These are phyloP conservation scores for Saxidomus purpurata DNA, from an alignment of 1,140 invertebrate genomes.

Conservation along the genomic window DNA sequence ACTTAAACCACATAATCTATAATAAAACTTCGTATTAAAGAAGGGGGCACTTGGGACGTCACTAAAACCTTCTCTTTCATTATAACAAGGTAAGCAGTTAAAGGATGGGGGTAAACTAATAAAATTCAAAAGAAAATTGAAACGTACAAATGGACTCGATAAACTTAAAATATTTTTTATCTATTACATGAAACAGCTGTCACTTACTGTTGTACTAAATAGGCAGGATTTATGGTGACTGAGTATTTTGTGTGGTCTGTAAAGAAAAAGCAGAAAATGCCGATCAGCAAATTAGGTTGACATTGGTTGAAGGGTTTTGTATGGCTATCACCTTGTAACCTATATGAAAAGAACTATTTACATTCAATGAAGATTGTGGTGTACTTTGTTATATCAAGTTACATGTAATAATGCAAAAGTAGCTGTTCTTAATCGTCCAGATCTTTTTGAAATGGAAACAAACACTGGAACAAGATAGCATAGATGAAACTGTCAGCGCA, in stretches of 20 bases:
- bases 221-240: slow-evolving; percentile 32
- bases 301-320: slow-evolving; percentile 38
- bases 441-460: slow-evolving; percentile 11
- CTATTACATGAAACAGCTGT: not conserved
- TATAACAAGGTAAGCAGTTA: not conserved
- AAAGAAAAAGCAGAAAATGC: not conserved
- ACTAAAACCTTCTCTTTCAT: too few species aligned
- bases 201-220: not conserved
- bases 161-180: not conserved
- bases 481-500: not conserved
- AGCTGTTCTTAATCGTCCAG: not conserved
- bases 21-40: too few species aligned
- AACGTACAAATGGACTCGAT: not conserved
- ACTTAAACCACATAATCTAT: too few species aligned
- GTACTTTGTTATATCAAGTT: not conserved
- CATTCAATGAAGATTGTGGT: not conserved
- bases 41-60: too few species aligned
- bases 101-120: too few species aligned
- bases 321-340: slow-evolving; percentile 44
- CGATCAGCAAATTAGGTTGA: slow-evolving; percentile 29
- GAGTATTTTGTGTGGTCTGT: slow-evolving; percentile 36
- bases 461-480: slow-evolving; percentile 26
- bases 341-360: slow-evolving; percentile 43
- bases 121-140: not conserved
- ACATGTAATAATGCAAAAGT: slow-evolving; percentile 24